Percentiles rank a stretch among this genome's conserved stretches.
These are phyloP conservation scores for Istiophorus platypterus DNA, from an alignment of 2,113 vertebrate genomes.

Conservation along the genomic window DNA sequence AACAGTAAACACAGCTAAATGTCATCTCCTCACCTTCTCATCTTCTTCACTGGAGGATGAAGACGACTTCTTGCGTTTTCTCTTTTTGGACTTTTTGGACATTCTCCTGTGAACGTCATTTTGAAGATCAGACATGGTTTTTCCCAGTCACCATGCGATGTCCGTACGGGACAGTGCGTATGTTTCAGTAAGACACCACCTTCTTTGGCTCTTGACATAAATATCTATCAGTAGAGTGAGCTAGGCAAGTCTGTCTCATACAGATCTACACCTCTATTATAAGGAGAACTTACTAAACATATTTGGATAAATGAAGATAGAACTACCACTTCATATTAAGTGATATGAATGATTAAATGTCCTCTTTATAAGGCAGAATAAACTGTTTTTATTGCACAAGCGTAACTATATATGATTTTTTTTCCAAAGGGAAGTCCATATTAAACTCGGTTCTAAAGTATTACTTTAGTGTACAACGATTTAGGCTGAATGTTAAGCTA, in stretches of 20 bases:
- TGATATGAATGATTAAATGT: background rate
- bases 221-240: background rate
- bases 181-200: background rate
- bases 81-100: constrained; percentile 78
- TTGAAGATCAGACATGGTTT: background rate
- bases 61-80: constrained; percentile 57
- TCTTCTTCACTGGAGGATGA: constrained; percentile 67
- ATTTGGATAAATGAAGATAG: background rate
- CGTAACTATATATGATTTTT: background rate
- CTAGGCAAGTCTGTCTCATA: background rate
- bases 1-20: background rate
- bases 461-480: background rate
- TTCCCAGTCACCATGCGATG: background rate
- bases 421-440: background rate
- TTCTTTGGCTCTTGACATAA: background rate
- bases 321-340: background rate
- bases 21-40: constrained; percentile 68
- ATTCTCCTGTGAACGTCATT: constrained; percentile 62
- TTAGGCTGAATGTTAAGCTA: background rate
- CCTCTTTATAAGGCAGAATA: too few relatives aligned
- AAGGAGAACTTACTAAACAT: background rate
- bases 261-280: background rate
- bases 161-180: background rate
- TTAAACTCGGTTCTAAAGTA: background rate
- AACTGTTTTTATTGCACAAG: background rate